Conservation (phyloP, 2,888 invertebrate genomes). For the Eupithecia vulgata region DNA sequence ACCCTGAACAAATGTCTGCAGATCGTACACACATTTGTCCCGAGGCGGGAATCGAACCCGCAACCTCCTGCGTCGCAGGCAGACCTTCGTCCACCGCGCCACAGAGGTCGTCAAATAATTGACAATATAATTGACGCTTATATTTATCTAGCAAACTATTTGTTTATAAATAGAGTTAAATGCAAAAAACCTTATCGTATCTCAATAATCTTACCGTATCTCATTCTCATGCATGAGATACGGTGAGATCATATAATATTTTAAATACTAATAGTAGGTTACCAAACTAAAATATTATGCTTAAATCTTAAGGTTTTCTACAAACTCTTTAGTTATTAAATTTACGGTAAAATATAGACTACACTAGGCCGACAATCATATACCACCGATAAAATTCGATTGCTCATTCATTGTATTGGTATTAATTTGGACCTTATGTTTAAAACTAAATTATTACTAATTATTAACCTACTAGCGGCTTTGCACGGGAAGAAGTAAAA, state of each 20-base stretch:
- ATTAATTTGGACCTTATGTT: slow-evolving; percentile 36
- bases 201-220: not conserved
- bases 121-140: slow-evolving; percentile 2
- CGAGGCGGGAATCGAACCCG: too few relatives aligned
- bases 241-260: not conserved
- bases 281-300: not conserved
- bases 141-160: not conserved
- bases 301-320: not conserved
- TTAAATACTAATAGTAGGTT: not conserved
- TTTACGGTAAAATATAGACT: slow-evolving; percentile 42
- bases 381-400: slow-evolving; percentile 49
- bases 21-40: too few relatives aligned
- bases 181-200: not conserved
- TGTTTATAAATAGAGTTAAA: not conserved
- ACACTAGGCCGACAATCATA: slow-evolving; percentile 45
- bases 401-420: slow-evolving; percentile 24
- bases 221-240: too few relatives aligned
- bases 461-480: too few relatives aligned
- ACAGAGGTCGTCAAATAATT: too few relatives aligned
- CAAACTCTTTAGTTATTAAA: slow-evolving; percentile 37
- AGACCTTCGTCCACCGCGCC: too few relatives aligned
- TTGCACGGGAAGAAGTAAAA: too few relatives aligned
- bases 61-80: too few relatives aligned
- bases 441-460: too few relatives aligned
- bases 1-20: too few relatives aligned